Percentiles rank a stretch among this genome's conserved stretches.
Conservation (phyloP, 1,140 invertebrate genomes). For the Colletes gigas region DNA sequence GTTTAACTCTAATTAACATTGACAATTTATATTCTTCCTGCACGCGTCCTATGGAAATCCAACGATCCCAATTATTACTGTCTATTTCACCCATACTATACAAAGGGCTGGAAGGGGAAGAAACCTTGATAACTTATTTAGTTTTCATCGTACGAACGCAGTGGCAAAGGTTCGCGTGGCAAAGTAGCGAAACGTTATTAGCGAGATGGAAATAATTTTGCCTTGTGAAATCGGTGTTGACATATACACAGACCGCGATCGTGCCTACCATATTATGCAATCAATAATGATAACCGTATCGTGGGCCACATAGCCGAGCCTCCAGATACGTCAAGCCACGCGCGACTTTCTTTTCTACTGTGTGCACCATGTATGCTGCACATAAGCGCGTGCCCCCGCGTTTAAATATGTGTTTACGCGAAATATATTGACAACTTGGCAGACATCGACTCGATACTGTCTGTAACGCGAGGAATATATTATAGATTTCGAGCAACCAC, state of each 20-base stretch:
- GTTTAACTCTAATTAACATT: no score
- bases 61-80: no score
- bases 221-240: constrained; percentile 45
- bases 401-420: no score
- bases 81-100: no score
- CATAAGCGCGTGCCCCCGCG: no score
- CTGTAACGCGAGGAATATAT: background rate
- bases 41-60: no score
- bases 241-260: constrained; percentile 13
- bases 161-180: background rate
- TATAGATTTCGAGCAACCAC: background rate
- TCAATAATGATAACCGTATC: constrained; percentile 56
- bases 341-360: background rate
- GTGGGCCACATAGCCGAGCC: constrained; percentile 48
- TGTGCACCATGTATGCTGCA: background rate
- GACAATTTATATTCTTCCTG: no score
- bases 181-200: constrained; percentile 3
- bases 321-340: constrained; percentile 54
- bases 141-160: no score
- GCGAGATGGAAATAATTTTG: constrained; percentile 2
- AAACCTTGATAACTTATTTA: no score
- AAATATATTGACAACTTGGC: background rate
- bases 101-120: no score
- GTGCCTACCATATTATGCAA: constrained; percentile 58
- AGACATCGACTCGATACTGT: background rate